Conservation (phyloP, 23 tunicate species). For the Clavelina lepadiformis region DNA sequence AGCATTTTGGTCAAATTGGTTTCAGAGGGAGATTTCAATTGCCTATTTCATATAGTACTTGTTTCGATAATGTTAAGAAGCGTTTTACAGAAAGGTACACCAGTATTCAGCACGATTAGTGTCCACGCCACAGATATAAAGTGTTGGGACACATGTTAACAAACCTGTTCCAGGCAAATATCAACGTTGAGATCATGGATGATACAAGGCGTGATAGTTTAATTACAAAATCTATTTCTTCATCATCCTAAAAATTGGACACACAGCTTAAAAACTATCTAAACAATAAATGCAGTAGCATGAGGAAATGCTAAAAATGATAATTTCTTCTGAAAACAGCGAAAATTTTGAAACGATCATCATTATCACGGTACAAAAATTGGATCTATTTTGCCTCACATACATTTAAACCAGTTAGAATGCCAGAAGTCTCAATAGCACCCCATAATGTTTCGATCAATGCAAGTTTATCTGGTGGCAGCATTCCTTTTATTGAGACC, state of each 20-base stretch:
- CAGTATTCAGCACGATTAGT: background rate
- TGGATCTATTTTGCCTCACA: background rate
- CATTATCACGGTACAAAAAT: background rate
- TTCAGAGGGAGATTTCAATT: background rate
- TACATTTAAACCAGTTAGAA: conserved; percentile 25
- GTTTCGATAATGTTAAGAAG: background rate
- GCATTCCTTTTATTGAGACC: conserved; percentile 89
- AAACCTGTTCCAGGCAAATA: conserved; percentile 65
- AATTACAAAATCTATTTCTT: conserved; percentile 76
- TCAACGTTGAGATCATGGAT: conserved; percentile 64
- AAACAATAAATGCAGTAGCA: too few relatives aligned
- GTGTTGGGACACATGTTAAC: conserved; percentile 8
- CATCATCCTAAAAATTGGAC: conserved; percentile 41
- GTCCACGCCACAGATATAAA: background rate
- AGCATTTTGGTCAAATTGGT: conserved; percentile 11
- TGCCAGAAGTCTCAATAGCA: conserved; percentile 44
- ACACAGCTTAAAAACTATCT: too few relatives aligned
- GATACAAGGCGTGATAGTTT: conserved; percentile 69
- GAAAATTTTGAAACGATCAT: too few relatives aligned
- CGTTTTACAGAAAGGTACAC: background rate
- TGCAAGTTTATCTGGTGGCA: conserved; percentile 66
- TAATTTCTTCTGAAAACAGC: too few relatives aligned
- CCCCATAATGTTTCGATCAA: conserved; percentile 67
- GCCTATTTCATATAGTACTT: conserved; percentile 5
- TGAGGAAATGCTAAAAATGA: too few relatives aligned